A percentile compares a stretch with the other conserved stretches of the same genome.
Conservation (phyloP, 2,888 invertebrate species). For the Hypselothyrea guttata region DNA sequence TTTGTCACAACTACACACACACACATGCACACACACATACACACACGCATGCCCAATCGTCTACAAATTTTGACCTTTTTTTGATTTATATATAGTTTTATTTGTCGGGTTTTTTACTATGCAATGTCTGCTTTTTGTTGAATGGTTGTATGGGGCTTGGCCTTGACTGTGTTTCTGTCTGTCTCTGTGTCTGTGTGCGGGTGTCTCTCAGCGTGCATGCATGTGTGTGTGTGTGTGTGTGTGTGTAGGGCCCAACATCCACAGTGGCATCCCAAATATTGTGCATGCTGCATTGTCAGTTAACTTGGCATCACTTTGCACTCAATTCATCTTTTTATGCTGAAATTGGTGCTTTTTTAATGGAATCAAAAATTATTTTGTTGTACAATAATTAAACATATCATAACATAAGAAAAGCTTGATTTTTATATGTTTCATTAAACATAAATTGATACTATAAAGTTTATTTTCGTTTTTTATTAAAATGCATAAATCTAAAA, state of each 20-base stretch:
- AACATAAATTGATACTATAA: too few relatives aligned
- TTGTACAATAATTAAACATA: too few relatives aligned
- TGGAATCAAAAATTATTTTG: too few relatives aligned
- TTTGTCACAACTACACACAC: constrained; percentile 26
- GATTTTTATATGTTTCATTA: too few relatives aligned
- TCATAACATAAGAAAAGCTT: too few relatives aligned
- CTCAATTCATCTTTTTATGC: too few relatives aligned
- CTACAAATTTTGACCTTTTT: constrained; percentile 39
- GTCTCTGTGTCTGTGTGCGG: too few relatives aligned
- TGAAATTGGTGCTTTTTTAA: too few relatives aligned
- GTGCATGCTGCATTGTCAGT: constrained; percentile 9
- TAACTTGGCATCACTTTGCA: not conserved
- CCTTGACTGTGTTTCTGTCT: constrained; percentile 38
- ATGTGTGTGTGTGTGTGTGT: constrained; percentile 15
- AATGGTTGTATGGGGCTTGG: constrained; percentile 45
- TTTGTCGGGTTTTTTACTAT: constrained; percentile 37
- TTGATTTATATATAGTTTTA: constrained; percentile 12
- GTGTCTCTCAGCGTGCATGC: too few relatives aligned
- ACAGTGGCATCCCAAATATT: constrained; percentile 30
- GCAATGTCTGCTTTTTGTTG: constrained; percentile 49
- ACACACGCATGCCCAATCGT: constrained; percentile 20
- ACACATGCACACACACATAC: constrained; percentile 33
- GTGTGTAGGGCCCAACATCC: constrained; percentile 2
- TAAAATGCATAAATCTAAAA: too few relatives aligned
- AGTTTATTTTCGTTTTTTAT: too few relatives aligned